phyloP scores from a whole-genome alignment of 2,888 invertebrate genomes.

The Cetonia aurata region DNA sequence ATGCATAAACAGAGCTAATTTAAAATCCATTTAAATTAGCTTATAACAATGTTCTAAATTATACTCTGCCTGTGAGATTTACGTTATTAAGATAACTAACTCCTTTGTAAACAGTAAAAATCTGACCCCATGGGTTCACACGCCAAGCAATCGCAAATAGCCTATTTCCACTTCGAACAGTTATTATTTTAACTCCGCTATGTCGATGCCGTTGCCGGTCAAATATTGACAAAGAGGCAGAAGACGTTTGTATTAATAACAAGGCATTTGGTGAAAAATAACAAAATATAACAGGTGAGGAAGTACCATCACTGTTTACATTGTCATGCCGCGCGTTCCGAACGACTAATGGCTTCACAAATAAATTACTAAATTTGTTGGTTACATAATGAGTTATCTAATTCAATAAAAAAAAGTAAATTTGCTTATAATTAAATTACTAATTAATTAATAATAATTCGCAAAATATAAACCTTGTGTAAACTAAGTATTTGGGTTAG shows the following conservation, averaged over 20 bases:
- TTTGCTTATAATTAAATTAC: too few species aligned
- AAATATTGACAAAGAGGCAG: slow-evolving; percentile 32
- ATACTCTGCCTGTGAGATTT: too few species aligned
- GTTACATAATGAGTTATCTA: too few species aligned
- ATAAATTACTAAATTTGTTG: slow-evolving; percentile 27
- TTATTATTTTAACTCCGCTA: slow-evolving; percentile 49
- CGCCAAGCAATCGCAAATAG: slow-evolving; percentile 31
- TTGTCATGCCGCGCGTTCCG: slow-evolving; percentile 14
- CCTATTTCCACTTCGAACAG: slow-evolving; percentile 26
- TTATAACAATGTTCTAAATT: too few species aligned
- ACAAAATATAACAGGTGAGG: slow-evolving; percentile 33
- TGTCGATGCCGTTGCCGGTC: slow-evolving; percentile 8
- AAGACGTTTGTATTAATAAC: slow-evolving; percentile 34
- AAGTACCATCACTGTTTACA: slow-evolving; percentile 24
- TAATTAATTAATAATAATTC: too few species aligned
- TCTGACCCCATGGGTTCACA: neutral
- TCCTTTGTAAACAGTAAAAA: too few species aligned
- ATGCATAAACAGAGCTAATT: too few species aligned
- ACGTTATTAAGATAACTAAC: too few species aligned
- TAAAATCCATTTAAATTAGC: too few species aligned
- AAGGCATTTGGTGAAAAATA: slow-evolving; percentile 25
- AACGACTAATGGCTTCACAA: slow-evolving; percentile 35
- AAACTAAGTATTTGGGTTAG: too few species aligned
- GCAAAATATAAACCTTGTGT: too few species aligned
- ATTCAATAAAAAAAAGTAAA: too few species aligned